phyloP scores from a whole-genome alignment of 53 echinoderm and acorn worm species.

The Temnopleurus reevesii region DNA sequence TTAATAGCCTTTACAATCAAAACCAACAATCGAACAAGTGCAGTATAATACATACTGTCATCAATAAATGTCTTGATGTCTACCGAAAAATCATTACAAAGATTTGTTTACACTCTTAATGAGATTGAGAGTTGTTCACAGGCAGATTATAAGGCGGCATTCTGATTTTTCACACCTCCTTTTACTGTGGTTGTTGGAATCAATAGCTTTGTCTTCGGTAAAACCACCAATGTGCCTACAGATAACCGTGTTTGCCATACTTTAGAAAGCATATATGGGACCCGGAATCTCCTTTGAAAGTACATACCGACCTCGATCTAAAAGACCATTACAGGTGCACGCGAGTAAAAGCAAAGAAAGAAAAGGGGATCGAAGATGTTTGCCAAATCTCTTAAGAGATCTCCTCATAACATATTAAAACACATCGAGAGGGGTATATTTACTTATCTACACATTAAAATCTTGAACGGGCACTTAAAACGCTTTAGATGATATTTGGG shows the following conservation, averaged over 20 bases:
- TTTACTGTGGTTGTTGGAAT: not conserved
- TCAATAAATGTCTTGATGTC: not conserved
- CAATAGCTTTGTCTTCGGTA: not conserved
- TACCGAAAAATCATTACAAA: not conserved
- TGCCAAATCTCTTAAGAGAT: slow-evolving; percentile 12
- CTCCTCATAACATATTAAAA: slow-evolving; percentile 16
- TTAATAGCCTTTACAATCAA: slow-evolving; percentile 1
- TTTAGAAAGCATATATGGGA: not conserved
- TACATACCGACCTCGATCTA: not conserved
- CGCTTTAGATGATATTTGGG: slow-evolving; percentile 11
- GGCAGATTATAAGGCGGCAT: not conserved
- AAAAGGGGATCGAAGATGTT: slow-evolving; percentile 21
- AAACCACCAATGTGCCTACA: not conserved
- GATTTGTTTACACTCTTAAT: slow-evolving; percentile 3
- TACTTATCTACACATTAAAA: slow-evolving; percentile 37
- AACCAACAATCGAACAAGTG: not conserved
- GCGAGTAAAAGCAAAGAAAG: not conserved
- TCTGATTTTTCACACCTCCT: not conserved
- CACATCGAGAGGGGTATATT: not conserved
- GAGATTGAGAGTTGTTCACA: not conserved
- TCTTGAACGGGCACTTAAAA: slow-evolving; percentile 3
- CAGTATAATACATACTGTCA: not conserved
- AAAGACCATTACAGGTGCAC: not conserved
- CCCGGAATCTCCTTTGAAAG: not conserved
- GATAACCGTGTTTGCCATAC: not conserved